phyloP scores from a whole-genome alignment of 2,113 vertebrate species.

The Myotis yumanensis region DNA sequence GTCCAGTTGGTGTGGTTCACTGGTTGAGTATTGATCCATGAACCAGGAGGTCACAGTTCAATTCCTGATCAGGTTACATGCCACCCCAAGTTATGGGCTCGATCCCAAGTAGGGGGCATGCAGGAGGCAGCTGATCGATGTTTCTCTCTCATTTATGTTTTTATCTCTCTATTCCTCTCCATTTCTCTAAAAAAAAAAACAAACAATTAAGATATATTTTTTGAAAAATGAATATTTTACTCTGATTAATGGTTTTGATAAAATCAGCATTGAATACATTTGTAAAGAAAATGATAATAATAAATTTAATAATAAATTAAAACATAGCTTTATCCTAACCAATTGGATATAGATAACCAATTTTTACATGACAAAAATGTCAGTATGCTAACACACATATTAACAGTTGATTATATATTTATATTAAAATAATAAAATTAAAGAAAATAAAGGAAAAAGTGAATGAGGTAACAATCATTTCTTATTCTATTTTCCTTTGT shows the following conservation, averaged over 20 bases:
- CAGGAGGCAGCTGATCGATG: too few relatives aligned
- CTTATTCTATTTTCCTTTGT: conserved; percentile 16
- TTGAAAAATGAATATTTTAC: background rate
- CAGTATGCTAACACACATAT: background rate
- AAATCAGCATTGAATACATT: background rate
- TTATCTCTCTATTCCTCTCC: too few relatives aligned
- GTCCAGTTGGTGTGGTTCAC: too few relatives aligned
- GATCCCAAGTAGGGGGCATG: too few relatives aligned
- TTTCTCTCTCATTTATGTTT: too few relatives aligned
- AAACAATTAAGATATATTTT: too few relatives aligned
- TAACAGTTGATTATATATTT: background rate
- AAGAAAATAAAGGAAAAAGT: background rate
- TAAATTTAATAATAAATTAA: background rate
- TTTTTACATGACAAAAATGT: background rate
- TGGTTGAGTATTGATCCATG: too few relatives aligned
- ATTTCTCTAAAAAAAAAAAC: too few relatives aligned
- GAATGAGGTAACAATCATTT: background rate
- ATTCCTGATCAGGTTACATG: too few relatives aligned
- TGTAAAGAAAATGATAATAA: background rate
- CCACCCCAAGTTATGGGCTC: too few relatives aligned
- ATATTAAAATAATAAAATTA: background rate
- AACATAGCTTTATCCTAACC: background rate
- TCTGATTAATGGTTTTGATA: background rate
- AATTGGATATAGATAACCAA: background rate
- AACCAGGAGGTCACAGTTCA: too few relatives aligned